These are phyloP conservation scores for Penaeus monodon DNA, from an alignment of 2,888 invertebrate genomes.

Conservation along the genomic window DNA sequence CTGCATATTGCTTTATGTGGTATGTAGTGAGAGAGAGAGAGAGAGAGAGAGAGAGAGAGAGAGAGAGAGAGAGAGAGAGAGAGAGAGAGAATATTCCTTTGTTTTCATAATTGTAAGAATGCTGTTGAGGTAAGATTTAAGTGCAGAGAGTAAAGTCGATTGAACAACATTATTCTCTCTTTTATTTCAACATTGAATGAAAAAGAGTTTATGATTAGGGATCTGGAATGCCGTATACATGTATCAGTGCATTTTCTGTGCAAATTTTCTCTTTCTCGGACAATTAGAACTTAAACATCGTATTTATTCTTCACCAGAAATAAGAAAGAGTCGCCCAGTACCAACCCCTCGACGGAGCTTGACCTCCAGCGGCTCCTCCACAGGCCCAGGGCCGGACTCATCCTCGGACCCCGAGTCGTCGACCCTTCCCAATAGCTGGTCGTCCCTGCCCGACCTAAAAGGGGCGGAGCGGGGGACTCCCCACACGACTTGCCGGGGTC, in stretches of 20 bases:
- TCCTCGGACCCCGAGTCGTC: background rate
- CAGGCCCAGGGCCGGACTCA: background rate
- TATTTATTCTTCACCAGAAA: slow-evolving; percentile 18
- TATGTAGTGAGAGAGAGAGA: background rate
- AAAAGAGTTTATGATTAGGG: too few relatives aligned
- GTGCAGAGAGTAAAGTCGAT: too few relatives aligned
- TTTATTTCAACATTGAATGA: too few relatives aligned
- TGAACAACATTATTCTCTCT: too few relatives aligned
- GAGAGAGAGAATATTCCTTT: background rate
- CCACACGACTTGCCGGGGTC: too few relatives aligned
- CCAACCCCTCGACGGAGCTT: slow-evolving; percentile 42
- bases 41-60: background rate
- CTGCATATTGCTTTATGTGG: too few relatives aligned
- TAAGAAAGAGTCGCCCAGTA: slow-evolving; percentile 16
- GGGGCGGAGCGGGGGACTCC: too few relatives aligned
- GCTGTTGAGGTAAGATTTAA: too few relatives aligned
- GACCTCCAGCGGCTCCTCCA: slow-evolving; percentile 5
- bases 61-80: background rate
- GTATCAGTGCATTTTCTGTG: background rate
- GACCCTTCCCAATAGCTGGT: too few relatives aligned
- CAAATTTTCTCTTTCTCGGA: background rate
- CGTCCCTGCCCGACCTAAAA: too few relatives aligned
- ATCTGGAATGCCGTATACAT: too few relatives aligned
- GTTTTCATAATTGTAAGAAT: too few relatives aligned
- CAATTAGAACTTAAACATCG: background rate